These are phyloP conservation scores for Acrobasis suavella DNA, from an alignment of 2,888 invertebrate species.

Conservation along the genomic window DNA sequence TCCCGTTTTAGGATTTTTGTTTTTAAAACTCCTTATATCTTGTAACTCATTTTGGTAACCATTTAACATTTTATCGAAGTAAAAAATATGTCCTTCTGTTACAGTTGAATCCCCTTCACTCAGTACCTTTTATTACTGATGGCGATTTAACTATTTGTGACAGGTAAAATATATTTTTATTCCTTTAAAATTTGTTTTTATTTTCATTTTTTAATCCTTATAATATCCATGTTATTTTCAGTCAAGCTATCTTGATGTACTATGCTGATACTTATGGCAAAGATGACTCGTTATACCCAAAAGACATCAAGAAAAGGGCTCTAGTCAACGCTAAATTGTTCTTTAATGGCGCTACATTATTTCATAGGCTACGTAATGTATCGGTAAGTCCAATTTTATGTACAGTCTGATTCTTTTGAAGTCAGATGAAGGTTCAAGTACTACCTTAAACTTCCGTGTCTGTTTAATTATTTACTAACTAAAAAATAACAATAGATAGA, in stretches of 20 bases:
- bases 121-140: slow-evolving; percentile 79
- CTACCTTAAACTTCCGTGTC: too few species aligned
- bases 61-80: too few species aligned
- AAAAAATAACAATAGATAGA: too few species aligned
- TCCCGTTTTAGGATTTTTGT: too few species aligned
- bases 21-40: too few species aligned
- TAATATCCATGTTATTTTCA: slow-evolving; percentile 43
- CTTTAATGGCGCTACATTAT: slow-evolving; percentile 76
- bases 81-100: slow-evolving; percentile 31
- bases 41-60: too few species aligned
- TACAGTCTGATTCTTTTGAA: too few species aligned
- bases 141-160: slow-evolving; percentile 72
- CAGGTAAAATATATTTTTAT: slow-evolving; percentile 40
- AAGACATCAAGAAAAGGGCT: slow-evolving; percentile 74
- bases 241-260: slow-evolving; percentile 77
- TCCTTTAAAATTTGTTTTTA: neutral
- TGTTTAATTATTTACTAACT: too few species aligned
- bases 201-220: neutral
- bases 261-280: slow-evolving; percentile 78
- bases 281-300: slow-evolving; percentile 81
- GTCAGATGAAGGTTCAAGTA: too few species aligned
- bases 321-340: slow-evolving; percentile 79
- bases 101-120: slow-evolving; percentile 81
- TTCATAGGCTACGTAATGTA: slow-evolving; percentile 60
- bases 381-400: slow-evolving; percentile 63